Conservation (phyloP, 2,797 vertebrate genomes). For the Pteropus rufus region DNA sequence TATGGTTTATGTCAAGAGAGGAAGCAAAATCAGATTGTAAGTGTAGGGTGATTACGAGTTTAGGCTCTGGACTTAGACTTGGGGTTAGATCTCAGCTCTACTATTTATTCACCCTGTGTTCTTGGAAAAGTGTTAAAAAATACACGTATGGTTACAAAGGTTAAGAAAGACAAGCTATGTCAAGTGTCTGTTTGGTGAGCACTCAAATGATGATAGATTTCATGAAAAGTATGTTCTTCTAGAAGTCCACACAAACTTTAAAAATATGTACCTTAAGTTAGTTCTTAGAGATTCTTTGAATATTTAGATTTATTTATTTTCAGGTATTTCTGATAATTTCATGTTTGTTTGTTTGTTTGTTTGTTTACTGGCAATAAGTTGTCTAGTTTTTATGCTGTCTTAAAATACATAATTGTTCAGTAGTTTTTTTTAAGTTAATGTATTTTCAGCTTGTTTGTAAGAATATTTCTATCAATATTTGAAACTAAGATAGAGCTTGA, state of each 20-base stretch:
- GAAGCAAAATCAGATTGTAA: not conserved
- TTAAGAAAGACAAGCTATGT: not conserved
- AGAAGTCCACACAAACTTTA: not conserved
- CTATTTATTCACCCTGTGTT: not conserved
- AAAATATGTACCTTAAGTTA: not conserved
- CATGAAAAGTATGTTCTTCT: not conserved
- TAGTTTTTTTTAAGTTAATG: not conserved
- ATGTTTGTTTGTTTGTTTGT: too few species aligned
- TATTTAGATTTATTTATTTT: not conserved
- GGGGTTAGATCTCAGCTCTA: not conserved
- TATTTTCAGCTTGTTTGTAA: slow-evolving; percentile 23
- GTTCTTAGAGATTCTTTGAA: not conserved
- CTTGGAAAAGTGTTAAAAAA: not conserved
- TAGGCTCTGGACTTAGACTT: not conserved
- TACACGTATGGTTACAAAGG: not conserved
- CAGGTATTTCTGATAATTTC: not conserved
- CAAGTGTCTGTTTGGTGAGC: not conserved
- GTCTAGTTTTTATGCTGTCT: not conserved
- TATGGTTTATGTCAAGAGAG: not conserved
- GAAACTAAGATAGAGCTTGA: slow-evolving; percentile 5
- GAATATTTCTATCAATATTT: slow-evolving; percentile 15
- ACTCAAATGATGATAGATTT: not conserved
- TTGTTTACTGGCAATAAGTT: slow-evolving; percentile 16
- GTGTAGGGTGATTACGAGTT: not conserved
- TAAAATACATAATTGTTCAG: not conserved